Base-by-base conservation (phyloP, 1,140 invertebrate species). In the Polypedilum vanderplanki region DNA sequence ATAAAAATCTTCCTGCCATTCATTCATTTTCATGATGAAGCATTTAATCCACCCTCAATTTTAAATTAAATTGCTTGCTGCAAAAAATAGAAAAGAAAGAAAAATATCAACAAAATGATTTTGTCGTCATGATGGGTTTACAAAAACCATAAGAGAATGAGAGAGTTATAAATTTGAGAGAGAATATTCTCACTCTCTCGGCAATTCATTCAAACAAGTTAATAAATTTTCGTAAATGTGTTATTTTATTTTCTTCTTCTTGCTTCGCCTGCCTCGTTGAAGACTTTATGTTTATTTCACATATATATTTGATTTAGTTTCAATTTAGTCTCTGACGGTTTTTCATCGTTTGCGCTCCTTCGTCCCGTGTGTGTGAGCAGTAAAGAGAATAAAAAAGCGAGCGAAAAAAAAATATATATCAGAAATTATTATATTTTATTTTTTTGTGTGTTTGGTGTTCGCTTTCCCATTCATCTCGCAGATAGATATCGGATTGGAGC, bases 251-350 rank as follows among this genome's bases (percentile, higher is more conserved):
- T 57, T 57, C 46, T 57, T n/a, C 46, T 57, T 57, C 15, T 46
- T 57, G 12, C n/a, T 12, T 18, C 18, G 65, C 15, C 8, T 57
- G 12, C n/a, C 46, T 18, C 18, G 65, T 18, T 70, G 65, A 70
- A 70, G 65, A 70, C 65, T 70, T 70, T 33, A 57, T 70, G 65
- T 70, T 70, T 70, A 70, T 70, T 70, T 70, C 65, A 70, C 24
- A 33, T 33, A 33, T 33, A 33, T 70, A 70, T 70, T 70, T 70
- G 65, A 70, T 70, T 70, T 70, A 70, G 65, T 70, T 70, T 70
- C 65, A 70, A 70, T 70, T 70, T 70, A 22, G 65, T 70, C 65
- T 70, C 65, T 18, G 15, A 70, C 65, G 65, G 20, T 18, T 70
- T 70, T 70, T 22, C 65, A 70, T 70, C 65, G 65, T 70, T n/a